Evolutionary conservation across 2,113 vertebrate species (phyloP).

Genomic region (Pluvianellus socialis): DNA sequence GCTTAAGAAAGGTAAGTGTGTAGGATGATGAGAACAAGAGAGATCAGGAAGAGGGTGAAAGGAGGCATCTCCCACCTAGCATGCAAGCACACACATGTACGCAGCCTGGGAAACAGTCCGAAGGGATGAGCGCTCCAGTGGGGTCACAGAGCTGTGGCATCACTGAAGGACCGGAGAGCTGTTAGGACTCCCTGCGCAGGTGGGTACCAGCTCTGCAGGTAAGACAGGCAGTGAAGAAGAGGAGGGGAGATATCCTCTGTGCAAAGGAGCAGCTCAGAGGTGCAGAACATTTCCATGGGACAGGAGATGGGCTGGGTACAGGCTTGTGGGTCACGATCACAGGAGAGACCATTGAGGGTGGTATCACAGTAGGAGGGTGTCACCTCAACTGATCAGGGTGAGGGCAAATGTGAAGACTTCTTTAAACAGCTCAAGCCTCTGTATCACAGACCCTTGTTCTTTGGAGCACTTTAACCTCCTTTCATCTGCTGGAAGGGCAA

Average conservation of each 20-base stretch:
- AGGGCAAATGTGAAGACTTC: not conserved
- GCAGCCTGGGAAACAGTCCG: not conserved
- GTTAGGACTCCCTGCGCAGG: rapidly evolving
- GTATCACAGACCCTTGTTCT: not conserved
- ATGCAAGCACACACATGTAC: rapidly evolving
- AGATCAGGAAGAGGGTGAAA: not conserved
- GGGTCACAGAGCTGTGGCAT: not conserved
- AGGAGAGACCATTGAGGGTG: not conserved
- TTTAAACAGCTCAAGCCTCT: not conserved
- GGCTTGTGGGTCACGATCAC: rapidly evolving
- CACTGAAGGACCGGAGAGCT: rapidly evolving
- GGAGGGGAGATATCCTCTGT: not conserved
- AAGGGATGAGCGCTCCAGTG: not conserved
- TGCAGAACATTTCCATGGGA: not conserved
- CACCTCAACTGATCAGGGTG: not conserved
- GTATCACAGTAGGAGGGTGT: not conserved
- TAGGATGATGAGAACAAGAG: not conserved
- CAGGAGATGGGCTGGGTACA: too few relatives aligned
- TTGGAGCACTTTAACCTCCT: not conserved
- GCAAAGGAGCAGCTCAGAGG: not conserved
- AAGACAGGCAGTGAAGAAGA: not conserved
- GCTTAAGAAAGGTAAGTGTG: not conserved
- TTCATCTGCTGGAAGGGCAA: not conserved
- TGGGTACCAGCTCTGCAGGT: not conserved
- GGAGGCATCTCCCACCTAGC: not conserved